A percentile compares a stretch with the other conserved stretches of the same genome.
Evolutionary conservation across 2,113 vertebrate genomes (phyloP).

Genomic region (Aplodontia rufa): DNA sequence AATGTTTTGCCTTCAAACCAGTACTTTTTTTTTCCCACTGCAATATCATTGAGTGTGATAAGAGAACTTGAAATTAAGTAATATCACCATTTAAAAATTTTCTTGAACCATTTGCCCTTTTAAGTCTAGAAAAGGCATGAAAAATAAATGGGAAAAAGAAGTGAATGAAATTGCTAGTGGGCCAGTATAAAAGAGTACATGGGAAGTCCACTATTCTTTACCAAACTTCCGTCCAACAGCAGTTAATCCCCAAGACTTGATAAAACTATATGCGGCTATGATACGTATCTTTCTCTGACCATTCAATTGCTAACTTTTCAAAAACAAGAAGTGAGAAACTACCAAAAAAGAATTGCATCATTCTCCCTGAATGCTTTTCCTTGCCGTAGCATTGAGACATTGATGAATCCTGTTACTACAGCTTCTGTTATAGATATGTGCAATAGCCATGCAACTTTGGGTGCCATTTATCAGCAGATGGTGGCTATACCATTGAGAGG

Average conservation of each 20-base stretch:
- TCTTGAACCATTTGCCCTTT: neutral
- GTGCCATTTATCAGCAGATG: conserved; percentile 38
- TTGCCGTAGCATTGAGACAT: conserved; percentile 16
- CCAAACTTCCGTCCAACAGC: neutral
- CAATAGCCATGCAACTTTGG: neutral
- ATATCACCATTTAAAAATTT: neutral
- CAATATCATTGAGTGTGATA: neutral
- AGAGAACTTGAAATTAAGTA: conserved; percentile 18
- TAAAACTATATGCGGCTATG: neutral
- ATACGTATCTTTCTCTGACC: neutral
- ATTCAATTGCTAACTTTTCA: neutral
- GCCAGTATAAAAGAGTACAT: neutral
- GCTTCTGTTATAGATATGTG: neutral
- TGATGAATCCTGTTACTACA: conserved; percentile 48
- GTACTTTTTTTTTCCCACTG: neutral
- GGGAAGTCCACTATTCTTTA: neutral
- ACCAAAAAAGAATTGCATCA: conserved; percentile 39
- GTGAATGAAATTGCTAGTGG: neutral
- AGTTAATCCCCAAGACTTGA: neutral
- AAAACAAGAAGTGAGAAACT: neutral
- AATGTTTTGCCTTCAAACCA: conserved; percentile 5
- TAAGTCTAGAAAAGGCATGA: neutral
- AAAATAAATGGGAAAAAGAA: conserved; percentile 1
- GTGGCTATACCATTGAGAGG: neutral
- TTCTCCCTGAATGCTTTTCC: conserved; percentile 16